Evolutionary conservation across 2,888 invertebrate species (phyloP).

Genomic region (Strigamia maritima): DNA sequence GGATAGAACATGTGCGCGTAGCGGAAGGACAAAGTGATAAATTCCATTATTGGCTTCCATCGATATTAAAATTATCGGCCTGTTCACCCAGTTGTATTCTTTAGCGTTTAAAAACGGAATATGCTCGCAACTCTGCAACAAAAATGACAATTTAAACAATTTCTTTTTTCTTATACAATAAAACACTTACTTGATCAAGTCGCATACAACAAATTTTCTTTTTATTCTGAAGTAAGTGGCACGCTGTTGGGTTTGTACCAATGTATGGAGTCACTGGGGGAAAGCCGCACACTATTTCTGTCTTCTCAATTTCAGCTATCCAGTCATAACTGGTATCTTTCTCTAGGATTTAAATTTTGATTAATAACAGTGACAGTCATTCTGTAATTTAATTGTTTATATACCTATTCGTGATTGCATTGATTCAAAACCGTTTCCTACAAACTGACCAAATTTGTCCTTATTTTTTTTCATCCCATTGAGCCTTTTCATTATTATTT

Average conservation of each 20-base stretch:
- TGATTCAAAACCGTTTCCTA: not conserved
- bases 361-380: too few species aligned
- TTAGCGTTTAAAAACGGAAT: conserved; percentile 87
- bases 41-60: conserved; percentile 96
- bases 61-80: conserved; percentile 92
- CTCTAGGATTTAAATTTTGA: not conserved
- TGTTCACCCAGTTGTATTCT: conserved; percentile 91
- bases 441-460: not conserved
- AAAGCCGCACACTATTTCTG: conserved; percentile 75
- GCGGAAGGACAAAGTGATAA: conserved; percentile 95
- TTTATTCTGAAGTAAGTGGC: conserved; percentile 54
- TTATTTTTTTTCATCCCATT: not conserved
- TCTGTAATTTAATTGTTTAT: not conserved
- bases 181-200: conserved; percentile 47
- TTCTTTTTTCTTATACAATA: too few species aligned
- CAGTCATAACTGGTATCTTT: not conserved
- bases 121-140: conserved; percentile 80
- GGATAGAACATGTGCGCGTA: conserved; percentile 89
- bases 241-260: conserved; percentile 55
- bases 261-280: conserved; percentile 55
- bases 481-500: not conserved
- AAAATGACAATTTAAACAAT: not conserved
- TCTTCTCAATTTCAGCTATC: conserved; percentile 70
- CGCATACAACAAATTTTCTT: conserved; percentile 54
- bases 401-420: not conserved